phyloP scores from a whole-genome alignment of 2,888 invertebrate genomes.

The Onthophagus sagittarius region DNA sequence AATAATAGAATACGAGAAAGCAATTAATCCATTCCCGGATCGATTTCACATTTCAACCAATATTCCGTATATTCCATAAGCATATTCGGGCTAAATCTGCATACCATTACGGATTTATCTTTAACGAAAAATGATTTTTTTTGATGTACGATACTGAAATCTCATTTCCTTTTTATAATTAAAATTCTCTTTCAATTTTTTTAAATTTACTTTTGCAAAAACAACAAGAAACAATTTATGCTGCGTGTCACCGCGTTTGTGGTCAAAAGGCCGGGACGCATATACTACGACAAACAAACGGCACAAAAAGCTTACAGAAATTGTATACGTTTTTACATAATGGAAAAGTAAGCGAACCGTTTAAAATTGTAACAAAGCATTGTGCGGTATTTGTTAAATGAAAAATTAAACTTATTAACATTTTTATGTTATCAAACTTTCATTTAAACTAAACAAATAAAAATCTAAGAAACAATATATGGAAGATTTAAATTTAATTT shows the following conservation, averaged over 20 bases:
- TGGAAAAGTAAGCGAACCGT: neutral
- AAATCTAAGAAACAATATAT: no score
- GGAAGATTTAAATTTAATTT: no score
- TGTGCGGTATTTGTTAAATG: neutral
- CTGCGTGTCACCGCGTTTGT: neutral
- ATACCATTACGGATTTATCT: no score
- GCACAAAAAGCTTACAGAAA: neutral
- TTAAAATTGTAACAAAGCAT: neutral
- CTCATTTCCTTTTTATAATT: neutral
- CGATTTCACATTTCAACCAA: no score
- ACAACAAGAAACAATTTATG: neutral
- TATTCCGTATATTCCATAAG: no score
- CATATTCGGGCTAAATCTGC: no score
- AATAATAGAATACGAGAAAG: neutral
- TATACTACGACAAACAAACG: neutral
- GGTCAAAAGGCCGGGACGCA: neutral
- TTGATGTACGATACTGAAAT: neutral
- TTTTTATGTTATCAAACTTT: no score
- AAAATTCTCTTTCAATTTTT: neutral
- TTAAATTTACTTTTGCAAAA: neutral
- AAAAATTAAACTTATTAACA: no score
- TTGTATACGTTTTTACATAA: neutral
- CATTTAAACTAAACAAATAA: no score
- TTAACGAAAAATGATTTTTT: no score
- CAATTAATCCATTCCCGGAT: neutral